phyloP scores from a whole-genome alignment of 1,140 invertebrate genomes.

The Nasonia longicornis region DNA sequence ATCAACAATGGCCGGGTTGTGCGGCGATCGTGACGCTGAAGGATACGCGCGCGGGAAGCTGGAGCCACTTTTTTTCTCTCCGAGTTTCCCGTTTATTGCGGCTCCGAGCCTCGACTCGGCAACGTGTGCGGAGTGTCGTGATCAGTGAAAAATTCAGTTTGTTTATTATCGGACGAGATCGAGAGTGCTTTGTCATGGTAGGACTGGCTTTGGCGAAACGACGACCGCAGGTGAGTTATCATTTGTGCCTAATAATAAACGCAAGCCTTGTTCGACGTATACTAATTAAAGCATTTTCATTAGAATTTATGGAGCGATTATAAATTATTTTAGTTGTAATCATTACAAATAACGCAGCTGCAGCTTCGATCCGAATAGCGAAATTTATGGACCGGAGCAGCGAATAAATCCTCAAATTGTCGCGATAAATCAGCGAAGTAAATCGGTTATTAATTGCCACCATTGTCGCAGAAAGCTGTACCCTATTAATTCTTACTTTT shows the following conservation, averaged over 20 bases:
- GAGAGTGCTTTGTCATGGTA: not conserved
- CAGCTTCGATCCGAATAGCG: not conserved
- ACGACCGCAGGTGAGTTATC: not conserved
- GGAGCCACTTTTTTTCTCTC: not conserved
- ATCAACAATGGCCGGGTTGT: not conserved
- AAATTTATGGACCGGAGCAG: not conserved
- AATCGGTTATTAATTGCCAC: conserved; percentile 10
- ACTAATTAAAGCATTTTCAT: not conserved
- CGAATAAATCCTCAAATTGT: conserved; percentile 16
- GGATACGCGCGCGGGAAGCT: not conserved
- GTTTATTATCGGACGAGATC: too few species aligned
- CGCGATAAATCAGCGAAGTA: conserved; percentile 18
- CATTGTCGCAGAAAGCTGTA: not conserved
- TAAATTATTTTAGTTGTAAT: not conserved
- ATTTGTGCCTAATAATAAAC: not conserved
- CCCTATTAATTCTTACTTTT: not conserved
- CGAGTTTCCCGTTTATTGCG: not conserved
- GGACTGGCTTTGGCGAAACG: not conserved
- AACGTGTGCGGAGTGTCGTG: not conserved
- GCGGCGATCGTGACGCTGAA: not conserved
- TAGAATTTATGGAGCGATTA: not conserved
- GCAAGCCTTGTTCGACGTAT: not conserved
- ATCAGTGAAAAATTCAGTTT: not conserved
- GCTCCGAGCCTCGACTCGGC: not conserved
- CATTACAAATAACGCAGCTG: not conserved